Evolutionary conservation across 1,140 invertebrate species (phyloP).

Genomic region (Sitophilus oryzae): DNA sequence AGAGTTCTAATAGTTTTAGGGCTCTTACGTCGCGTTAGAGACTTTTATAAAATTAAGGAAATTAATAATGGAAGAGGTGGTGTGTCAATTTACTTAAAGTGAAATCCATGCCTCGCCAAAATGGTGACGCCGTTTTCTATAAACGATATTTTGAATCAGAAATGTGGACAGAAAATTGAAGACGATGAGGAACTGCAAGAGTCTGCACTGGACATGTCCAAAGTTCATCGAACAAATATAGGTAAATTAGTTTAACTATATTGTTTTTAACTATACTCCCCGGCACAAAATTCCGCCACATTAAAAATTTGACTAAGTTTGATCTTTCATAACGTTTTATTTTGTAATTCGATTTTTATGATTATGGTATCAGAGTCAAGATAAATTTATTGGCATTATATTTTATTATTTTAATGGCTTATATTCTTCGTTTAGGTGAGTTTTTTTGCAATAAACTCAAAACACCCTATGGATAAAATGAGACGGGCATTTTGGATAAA

Average conservation of each 20-base stretch:
- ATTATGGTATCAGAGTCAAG: no score
- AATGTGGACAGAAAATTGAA: constrained; percentile 35
- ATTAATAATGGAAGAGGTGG: constrained; percentile 31
- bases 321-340: no score
- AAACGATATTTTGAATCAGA: constrained; percentile 64
- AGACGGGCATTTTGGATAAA: no score
- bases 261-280: constrained; percentile 9
- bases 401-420: no score
- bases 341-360: no score
- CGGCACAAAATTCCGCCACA: no score
- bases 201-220: constrained; percentile 45
- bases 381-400: no score
- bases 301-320: constrained; percentile 16
- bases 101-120: constrained; percentile 28
- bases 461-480: no score
- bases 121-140: constrained; percentile 66
- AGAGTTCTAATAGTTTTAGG: not conserved
- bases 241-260: constrained; percentile 29
- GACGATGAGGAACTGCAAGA: constrained; percentile 36
- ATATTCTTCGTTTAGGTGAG: no score
- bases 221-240: constrained; percentile 23
- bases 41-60: not conserved
- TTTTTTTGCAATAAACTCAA: no score
- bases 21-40: not conserved
- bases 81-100: constrained; percentile 13